Conservation (phyloP, 1,140 invertebrate species). For the Drosophila erecta region DNA sequence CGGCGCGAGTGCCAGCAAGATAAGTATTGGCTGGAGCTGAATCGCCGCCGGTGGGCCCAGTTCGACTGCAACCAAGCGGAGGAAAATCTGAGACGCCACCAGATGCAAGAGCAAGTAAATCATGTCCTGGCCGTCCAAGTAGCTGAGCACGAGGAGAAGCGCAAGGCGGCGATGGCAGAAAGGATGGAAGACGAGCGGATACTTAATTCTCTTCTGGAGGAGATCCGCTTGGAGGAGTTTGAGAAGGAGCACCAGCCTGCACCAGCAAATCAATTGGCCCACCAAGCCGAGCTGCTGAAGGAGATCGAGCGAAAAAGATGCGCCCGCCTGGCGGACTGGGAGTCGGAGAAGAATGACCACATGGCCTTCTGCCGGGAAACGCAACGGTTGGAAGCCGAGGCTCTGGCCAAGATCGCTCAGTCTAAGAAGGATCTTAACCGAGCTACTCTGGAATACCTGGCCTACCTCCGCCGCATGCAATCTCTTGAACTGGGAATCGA, state of each 20-base stretch:
- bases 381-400: slow-evolving; percentile 53
- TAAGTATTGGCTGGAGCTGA: slow-evolving; percentile 59
- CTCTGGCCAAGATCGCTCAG: slow-evolving; percentile 22
- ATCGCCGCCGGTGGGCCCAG: slow-evolving; percentile 56
- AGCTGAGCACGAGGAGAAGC: slow-evolving; percentile 49
- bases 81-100: slow-evolving; percentile 40
- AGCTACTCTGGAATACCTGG: slow-evolving; percentile 70
- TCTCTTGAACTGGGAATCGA: slow-evolving; percentile 62
- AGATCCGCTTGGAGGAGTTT: slow-evolving; percentile 73
- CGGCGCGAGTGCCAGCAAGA: slow-evolving; percentile 57
- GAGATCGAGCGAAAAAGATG: slow-evolving; percentile 55
- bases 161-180: slow-evolving; percentile 27
- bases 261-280: slow-evolving; percentile 19
- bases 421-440: slow-evolving; percentile 49
- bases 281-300: slow-evolving; percentile 61
- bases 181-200: slow-evolving; percentile 47
- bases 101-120: slow-evolving; percentile 45
- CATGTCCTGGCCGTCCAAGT: slow-evolving; percentile 57
- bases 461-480: slow-evolving; percentile 66
- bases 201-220: slow-evolving; percentile 53
- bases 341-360: slow-evolving; percentile 59
- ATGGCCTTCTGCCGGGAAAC: slow-evolving; percentile 56
- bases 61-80: slow-evolving; percentile 41
- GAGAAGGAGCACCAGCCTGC: slow-evolving; percentile 30
- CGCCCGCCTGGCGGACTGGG: slow-evolving; percentile 31